Evolutionary conservation across 1,140 invertebrate genomes (phyloP).

Genomic region (Hesperophylax magnus): DNA sequence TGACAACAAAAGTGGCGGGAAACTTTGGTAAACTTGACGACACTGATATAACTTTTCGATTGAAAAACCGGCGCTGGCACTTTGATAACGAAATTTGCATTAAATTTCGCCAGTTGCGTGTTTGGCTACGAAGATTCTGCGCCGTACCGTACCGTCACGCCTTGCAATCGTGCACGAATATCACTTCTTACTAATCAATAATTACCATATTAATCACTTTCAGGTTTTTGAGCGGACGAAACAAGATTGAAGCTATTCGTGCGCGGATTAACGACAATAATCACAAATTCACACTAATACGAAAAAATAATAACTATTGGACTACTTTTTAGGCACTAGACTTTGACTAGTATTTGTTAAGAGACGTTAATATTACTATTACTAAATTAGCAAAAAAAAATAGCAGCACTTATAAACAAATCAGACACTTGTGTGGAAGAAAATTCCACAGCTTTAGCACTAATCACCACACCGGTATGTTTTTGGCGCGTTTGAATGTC

Average conservation of each 20-base stretch:
- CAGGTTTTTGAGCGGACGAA: slow-evolving; percentile 11
- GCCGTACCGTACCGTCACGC: not conserved
- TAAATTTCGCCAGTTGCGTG: not conserved
- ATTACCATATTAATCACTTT: slow-evolving; percentile 26
- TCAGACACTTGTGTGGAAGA: not conserved
- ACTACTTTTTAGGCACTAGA: slow-evolving; percentile 28
- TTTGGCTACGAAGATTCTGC: not conserved
- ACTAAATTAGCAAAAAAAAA: not conserved
- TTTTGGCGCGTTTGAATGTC: too few relatives aligned
- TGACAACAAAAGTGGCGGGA: slow-evolving; percentile 3
- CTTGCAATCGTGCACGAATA: slow-evolving; percentile 3
- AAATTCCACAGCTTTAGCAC: too few relatives aligned
- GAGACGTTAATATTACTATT: not conserved
- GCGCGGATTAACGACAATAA: not conserved
- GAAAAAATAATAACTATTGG: not conserved
- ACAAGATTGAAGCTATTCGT: not conserved
- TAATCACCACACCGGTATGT: too few relatives aligned
- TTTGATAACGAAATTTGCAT: not conserved
- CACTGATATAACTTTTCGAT: not conserved
- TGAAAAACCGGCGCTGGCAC: not conserved
- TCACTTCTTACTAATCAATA: not conserved
- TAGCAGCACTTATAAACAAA: not conserved
- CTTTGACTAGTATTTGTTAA: slow-evolving; percentile 47
- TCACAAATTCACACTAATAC: too few relatives aligned
- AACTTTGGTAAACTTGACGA: not conserved